Conservation (phyloP, 2,888 invertebrate genomes). For the Lingula anatina region DNA sequence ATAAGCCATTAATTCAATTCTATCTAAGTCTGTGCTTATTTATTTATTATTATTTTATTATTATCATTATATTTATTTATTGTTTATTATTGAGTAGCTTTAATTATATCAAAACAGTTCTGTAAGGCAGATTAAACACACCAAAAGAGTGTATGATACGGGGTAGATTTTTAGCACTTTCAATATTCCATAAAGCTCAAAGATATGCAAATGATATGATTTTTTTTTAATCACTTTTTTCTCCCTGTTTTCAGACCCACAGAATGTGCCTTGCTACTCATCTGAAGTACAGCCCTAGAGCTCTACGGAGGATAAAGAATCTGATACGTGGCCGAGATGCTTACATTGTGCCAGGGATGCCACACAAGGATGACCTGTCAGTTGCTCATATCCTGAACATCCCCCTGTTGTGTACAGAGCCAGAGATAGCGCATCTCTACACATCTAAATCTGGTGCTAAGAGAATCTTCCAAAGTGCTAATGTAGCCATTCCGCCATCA, state of each 20-base stretch:
- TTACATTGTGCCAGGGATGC: conserved; percentile 46
- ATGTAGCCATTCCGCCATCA: conserved; percentile 45
- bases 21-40: too few species aligned
- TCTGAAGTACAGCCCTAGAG: conserved; percentile 49
- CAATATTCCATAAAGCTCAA: too few species aligned
- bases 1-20: too few species aligned
- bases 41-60: too few species aligned
- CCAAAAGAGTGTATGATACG: too few species aligned
- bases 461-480: conserved; percentile 46
- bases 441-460: conserved; percentile 51
- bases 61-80: too few species aligned
- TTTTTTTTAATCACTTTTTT: too few species aligned
- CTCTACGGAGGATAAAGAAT: conserved; percentile 43
- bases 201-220: too few species aligned
- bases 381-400: conserved; percentile 44
- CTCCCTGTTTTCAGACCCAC: conserved; percentile 35
- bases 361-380: conserved; percentile 48
- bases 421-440: conserved; percentile 47
- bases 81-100: too few species aligned
- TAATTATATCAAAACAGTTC: too few species aligned
- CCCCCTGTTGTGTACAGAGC: conserved; percentile 46
- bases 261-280: conserved; percentile 49
- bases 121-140: too few species aligned
- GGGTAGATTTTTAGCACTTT: too few species aligned
- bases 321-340: conserved; percentile 47